Conservation (phyloP, 92 coral and sea anemone genomes). For the Epizoanthus scotinus region DNA sequence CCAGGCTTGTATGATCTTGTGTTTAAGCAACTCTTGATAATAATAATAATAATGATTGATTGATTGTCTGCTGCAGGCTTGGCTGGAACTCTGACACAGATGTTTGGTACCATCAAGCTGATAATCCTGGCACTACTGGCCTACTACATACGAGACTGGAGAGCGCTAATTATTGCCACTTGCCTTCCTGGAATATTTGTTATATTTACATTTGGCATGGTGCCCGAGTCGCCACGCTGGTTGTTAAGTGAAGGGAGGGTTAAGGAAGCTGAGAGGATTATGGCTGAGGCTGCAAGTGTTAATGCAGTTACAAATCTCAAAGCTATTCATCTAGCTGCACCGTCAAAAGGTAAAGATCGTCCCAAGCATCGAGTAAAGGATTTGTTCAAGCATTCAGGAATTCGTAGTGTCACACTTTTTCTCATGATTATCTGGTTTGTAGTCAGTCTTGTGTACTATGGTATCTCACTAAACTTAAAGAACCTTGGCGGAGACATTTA, state of each 20-base stretch:
- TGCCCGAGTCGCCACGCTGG: conserved; percentile 67
- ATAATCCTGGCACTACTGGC: conserved; percentile 48
- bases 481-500: conserved; percentile 69
- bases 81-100: conserved; percentile 39
- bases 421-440: conserved; percentile 58
- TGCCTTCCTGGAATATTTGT: conserved; percentile 42
- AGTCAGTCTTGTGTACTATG: conserved; percentile 63
- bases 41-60: too few relatives aligned
- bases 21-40: too few relatives aligned
- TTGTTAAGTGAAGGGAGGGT: conserved; percentile 49
- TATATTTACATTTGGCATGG: conserved; percentile 35
- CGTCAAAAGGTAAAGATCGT: conserved; percentile 21
- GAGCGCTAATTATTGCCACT: conserved; percentile 41
- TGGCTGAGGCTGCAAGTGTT: conserved; percentile 40
- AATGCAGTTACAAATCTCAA: conserved; percentile 45
- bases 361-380: conserved; percentile 36
- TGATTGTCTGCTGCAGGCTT: conserved; percentile 18
- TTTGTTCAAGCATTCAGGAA: conserved; percentile 41
- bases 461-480: conserved; percentile 62
- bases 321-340: conserved; percentile 18
- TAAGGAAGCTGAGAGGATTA: conserved; percentile 54
- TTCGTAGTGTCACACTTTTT: conserved; percentile 44
- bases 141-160: conserved; percentile 44
- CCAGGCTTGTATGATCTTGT: too few relatives aligned
- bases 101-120: conserved; percentile 45